Evolutionary conservation across 2,888 invertebrate species (phyloP).

Genomic region (Drosophila rellima): DNA sequence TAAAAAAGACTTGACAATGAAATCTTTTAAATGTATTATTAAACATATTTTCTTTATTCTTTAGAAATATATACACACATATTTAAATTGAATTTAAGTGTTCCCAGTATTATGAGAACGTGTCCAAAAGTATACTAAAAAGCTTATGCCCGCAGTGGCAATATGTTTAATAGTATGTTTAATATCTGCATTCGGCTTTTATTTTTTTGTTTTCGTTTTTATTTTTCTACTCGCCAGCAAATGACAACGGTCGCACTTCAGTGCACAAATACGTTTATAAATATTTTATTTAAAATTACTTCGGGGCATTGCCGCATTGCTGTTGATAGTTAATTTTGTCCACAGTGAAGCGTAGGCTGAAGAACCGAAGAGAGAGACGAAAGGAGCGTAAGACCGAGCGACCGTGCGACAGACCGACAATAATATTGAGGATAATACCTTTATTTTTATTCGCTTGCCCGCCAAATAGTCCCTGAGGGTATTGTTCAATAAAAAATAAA

Average conservation of each 20-base stretch:
- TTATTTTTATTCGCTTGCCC: slow-evolving; percentile 74
- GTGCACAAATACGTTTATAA: slow-evolving; percentile 80
- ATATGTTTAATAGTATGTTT: slow-evolving; percentile 9
- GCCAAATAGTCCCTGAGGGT: slow-evolving; percentile 75
- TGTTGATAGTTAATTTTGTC: slow-evolving; percentile 80
- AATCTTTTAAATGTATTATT: no score
- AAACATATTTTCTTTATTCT: no score
- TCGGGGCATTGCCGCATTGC: slow-evolving; percentile 69
- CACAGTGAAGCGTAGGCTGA: slow-evolving; percentile 44
- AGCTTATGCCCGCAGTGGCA: slow-evolving; percentile 23
- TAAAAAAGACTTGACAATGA: not conserved
- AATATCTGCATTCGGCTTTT: slow-evolving; percentile 29
- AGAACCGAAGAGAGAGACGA: slow-evolving; percentile 8
- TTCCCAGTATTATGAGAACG: not conserved
- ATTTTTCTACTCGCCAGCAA: slow-evolving; percentile 21
- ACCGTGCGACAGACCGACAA: slow-evolving; percentile 53
- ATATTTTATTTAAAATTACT: slow-evolving; percentile 83
- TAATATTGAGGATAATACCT: slow-evolving; percentile 82
- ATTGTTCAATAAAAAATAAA: slow-evolving; percentile 77
- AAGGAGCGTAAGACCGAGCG: slow-evolving; percentile 3
- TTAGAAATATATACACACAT: not conserved
- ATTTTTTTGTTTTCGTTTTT: not conserved
- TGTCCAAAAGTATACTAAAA: not conserved
- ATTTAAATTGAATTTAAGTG: not conserved
- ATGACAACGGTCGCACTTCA: slow-evolving; percentile 73